These are phyloP conservation scores for Paramacrobiotus metropolitanus DNA, from an alignment of 1,140 invertebrate genomes.

Conservation along the genomic window DNA sequence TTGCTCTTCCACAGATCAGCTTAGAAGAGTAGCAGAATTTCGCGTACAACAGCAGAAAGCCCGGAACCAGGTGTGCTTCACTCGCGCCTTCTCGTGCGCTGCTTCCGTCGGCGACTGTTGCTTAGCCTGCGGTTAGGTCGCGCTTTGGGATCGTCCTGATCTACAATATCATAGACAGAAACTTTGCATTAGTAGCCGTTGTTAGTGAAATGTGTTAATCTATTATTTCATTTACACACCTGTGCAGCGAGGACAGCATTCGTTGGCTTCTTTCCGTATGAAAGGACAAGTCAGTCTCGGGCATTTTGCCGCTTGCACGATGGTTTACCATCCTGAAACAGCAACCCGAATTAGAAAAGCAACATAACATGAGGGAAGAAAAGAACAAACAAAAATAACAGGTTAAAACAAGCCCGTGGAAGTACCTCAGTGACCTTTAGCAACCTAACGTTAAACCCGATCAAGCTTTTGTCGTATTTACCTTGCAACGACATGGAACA, in stretches of 20 bases:
- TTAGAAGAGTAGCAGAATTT: too few species aligned
- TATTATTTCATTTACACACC: not conserved
- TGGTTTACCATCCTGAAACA: slow-evolving; percentile 44
- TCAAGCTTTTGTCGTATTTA: too few species aligned
- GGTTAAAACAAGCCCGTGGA: too few species aligned
- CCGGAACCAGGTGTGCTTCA: too few species aligned
- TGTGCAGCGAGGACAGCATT: slow-evolving; percentile 15
- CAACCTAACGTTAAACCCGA: too few species aligned
- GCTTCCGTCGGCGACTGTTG: not conserved
- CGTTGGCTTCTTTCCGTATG: slow-evolving; percentile 10
- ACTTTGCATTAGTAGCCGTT: too few species aligned
- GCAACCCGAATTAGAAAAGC: slow-evolving; percentile 12
- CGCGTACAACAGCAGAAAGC: too few species aligned
- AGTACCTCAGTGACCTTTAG: too few species aligned
- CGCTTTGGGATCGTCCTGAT: not conserved
- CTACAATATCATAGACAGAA: too few species aligned
- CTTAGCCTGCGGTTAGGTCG: not conserved
- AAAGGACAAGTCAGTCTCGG: slow-evolving; percentile 23
- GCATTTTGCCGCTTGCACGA: slow-evolving; percentile 52
- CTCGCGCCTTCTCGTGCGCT: not conserved
- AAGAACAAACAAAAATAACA: slow-evolving; percentile 15
- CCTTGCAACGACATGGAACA: slow-evolving; percentile 62
- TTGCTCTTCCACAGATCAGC: too few species aligned
- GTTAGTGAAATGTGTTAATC: not conserved
- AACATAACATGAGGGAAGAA: not conserved